Evolutionary conservation across 1,140 invertebrate genomes (phyloP), one percentile per base, ranked within the genome.

Genomic region (Muscidifurax raptorellus): DNA sequence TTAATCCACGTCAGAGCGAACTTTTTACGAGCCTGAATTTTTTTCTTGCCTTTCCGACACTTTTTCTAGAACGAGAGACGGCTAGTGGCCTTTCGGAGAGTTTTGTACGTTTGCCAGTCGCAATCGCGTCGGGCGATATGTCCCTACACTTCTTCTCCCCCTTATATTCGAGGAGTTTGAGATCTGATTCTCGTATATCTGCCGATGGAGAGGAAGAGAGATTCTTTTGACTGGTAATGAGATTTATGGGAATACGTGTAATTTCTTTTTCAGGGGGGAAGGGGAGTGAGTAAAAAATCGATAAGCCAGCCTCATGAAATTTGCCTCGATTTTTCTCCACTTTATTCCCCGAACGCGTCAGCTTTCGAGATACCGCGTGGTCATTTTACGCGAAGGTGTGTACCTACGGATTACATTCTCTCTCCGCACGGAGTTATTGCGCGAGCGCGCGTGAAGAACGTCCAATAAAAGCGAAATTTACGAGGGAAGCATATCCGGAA

Each of bases 391-490:
- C n/a, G n/a, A n/a, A 40, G 10, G 9, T 9, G 36, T 9, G 36
- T 40, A 71, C 69, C 32, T 71, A 71, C 1, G n/a, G 69, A 71
- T 71, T 71, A 71, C 32, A 5, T 15, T 71, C 36, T 40, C 36
- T 59, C 52, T 52, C 1, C 52, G 4, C 22, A 22, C 2, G 52
- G 22, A 1, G 18, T 59, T n/a, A 59, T 44, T 75, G 44, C 12
- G 36, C 10, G 9, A 75, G 72, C 72, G 72, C 72, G 72, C 36
- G 72, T 18, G 36, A 44, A 10, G 72, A 40, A 12, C 32, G 12
- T 44, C 36, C 36, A 44, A 75, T 75, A 75, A 75, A 75, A 75
- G 72, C 72, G 36, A 44, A 28, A 75, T 75, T 75, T 75, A 75
- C 72, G 72, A 75, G 72, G 12, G 72, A 22, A 59, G 18, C 52